These are phyloP conservation scores for Morone chrysops DNA, from an alignment of 2,113 vertebrate species.

Conservation along the genomic window DNA sequence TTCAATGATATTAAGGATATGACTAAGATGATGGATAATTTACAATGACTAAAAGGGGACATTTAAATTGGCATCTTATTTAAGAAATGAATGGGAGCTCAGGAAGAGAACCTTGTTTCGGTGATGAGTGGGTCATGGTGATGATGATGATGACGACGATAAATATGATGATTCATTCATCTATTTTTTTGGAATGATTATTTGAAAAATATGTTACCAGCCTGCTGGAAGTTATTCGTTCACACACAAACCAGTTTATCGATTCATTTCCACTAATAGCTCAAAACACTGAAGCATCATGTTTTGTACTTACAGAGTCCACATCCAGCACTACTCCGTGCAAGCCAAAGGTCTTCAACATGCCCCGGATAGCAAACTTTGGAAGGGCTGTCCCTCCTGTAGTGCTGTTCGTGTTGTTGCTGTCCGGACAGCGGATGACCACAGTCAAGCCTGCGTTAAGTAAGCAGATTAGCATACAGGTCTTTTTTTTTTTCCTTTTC, in stretches of 20 bases:
- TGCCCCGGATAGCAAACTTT: slow-evolving; percentile 96
- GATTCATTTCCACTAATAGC: too few species aligned
- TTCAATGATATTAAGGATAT: background rate
- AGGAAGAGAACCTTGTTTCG: background rate
- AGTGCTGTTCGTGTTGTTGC: slow-evolving; percentile 92
- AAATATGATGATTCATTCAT: background rate
- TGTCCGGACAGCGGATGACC: slow-evolving; percentile 95
- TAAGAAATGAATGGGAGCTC: background rate
- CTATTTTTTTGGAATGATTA: background rate
- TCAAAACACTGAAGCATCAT: background rate
- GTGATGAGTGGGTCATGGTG: background rate
- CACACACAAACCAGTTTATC: too few species aligned
- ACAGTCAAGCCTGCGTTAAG: slow-evolving; percentile 90
- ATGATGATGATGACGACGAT: background rate
- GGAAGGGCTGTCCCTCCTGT: slow-evolving; percentile 93
- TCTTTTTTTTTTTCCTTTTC: background rate
- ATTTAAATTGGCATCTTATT: background rate
- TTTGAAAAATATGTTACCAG: background rate
- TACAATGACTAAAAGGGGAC: background rate
- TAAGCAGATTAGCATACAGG: background rate
- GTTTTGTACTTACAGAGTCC: slow-evolving; percentile 89
- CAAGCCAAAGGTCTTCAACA: slow-evolving; percentile 97
- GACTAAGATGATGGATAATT: background rate
- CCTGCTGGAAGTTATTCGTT: background rate
- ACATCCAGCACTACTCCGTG: slow-evolving; percentile 97